A percentile compares a stretch with the other conserved stretches of the same genome.
Conservation (phyloP, 2,113 vertebrate species). For the Gymnogyps californianus region DNA sequence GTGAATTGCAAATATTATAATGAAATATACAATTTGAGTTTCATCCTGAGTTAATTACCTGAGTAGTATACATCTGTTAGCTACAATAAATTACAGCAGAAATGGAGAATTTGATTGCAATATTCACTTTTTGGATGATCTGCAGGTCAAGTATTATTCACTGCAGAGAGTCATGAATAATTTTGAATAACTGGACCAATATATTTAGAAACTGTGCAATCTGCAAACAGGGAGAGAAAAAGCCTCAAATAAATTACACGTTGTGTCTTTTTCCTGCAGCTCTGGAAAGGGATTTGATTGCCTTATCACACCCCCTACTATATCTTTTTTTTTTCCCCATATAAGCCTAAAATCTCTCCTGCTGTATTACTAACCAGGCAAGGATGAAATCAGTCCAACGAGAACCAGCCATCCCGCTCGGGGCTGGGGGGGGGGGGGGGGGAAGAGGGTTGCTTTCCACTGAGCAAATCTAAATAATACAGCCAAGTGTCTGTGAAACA, state of each 20-base stretch:
- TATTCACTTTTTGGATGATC: background rate
- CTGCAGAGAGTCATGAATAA: slow-evolving; percentile 9
- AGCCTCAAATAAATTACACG: background rate
- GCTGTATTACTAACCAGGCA: background rate
- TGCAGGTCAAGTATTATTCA: background rate
- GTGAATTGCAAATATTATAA: background rate
- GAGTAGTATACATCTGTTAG: background rate
- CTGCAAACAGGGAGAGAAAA: background rate
- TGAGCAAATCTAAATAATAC: background rate
- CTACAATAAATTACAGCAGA: background rate
- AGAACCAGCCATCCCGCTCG: background rate
- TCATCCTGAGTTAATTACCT: background rate
- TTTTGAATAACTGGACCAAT: slow-evolving; percentile 19
- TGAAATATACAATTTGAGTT: background rate
- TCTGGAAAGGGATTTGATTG: background rate
- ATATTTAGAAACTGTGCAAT: slow-evolving; percentile 19
- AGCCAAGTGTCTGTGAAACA: rapidly evolving
- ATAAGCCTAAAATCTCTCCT: background rate
- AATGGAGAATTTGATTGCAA: background rate
- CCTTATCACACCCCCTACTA: background rate
- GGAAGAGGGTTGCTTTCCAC: background rate
- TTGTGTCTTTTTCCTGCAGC: background rate
- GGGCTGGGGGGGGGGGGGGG: no score
- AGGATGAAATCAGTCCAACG: background rate
- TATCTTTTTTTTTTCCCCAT: background rate